Evolutionary conservation across 2,797 vertebrate genomes (phyloP), one percentile per base, ranked within the genome.

Genomic region (Pogoniulus pusillus): DNA sequence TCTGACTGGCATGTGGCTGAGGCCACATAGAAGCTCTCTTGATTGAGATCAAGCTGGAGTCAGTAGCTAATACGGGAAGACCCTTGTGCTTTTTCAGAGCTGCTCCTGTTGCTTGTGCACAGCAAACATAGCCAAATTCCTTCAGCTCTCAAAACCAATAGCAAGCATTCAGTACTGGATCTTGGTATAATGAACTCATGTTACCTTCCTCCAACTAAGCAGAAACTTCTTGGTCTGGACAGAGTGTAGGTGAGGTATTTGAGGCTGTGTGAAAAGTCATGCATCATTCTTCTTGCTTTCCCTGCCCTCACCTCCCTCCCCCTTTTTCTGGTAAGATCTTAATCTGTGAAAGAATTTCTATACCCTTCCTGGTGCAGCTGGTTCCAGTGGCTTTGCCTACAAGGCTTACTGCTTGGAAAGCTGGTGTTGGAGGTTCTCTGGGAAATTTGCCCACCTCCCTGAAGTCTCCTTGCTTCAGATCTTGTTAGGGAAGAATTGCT

Each of bases 11-110:
- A 8, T 77, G 72, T 85, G 85, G 60, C 83, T 90, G 86, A 87
- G 77, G 75, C 72, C 84, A 59, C 84, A 80, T 79, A 39, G 88
- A 90, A 93, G 75, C n/a, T 85, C 20, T 24, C 45, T 80, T 66
- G 41, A 39, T 3, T 79, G 62, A 70, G 60, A 79, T 62, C 81
- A 86, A 69, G n/a, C 69, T 91, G 85, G 26, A 86, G 74, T 86
- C 81, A 91, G 81, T 26, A n/a, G 9, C 24, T 65, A 68, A 35
- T 74, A 47, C 1, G 22, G 82, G 59, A 76, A 80, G 19, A 26
- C 29, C 73, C 39, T 7, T 54, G 29, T 22, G 30, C 37, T 80
- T 78, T 79, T 62, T 55, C 27, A 72, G 59, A 92, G 18, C 55
- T 89, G 41, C 41, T 91, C 29, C 62, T 69, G 8, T 73, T 75